Evolutionary conservation across 1,140 invertebrate genomes (phyloP).

Genomic region (Oppia nitens): DNA sequence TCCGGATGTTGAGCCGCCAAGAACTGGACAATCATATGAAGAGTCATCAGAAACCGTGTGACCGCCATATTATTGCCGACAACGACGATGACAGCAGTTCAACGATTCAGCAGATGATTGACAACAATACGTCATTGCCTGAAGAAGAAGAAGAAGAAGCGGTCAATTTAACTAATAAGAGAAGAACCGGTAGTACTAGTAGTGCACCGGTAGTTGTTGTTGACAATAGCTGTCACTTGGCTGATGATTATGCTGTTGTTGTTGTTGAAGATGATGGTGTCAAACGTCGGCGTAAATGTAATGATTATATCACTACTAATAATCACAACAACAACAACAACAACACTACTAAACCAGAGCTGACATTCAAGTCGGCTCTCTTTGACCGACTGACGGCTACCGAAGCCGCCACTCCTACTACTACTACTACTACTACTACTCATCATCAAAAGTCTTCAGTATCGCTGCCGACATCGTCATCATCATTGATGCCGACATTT

Average conservation of each 20-base stretch:
- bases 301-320: background rate
- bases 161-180: background rate
- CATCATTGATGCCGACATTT: background rate
- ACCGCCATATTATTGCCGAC: background rate
- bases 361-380: background rate
- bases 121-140: background rate
- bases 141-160: background rate
- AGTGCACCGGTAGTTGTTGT: background rate
- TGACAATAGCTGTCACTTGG: background rate
- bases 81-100: background rate
- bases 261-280: background rate
- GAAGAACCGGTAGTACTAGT: background rate
- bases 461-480: background rate
- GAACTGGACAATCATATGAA: slow-evolving; percentile 6
- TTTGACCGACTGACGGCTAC: background rate
- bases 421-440: background rate
- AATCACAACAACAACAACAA: background rate
- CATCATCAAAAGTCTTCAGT: background rate
- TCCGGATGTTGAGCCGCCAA: slow-evolving; percentile 4
- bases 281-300: background rate
- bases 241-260: too few species aligned
- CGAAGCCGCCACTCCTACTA: background rate
- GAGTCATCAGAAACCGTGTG: background rate
- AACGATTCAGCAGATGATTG: background rate
- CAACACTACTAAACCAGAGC: background rate